Conservation (phyloP, 2,888 invertebrate genomes). For the Phorcus lineatus region DNA sequence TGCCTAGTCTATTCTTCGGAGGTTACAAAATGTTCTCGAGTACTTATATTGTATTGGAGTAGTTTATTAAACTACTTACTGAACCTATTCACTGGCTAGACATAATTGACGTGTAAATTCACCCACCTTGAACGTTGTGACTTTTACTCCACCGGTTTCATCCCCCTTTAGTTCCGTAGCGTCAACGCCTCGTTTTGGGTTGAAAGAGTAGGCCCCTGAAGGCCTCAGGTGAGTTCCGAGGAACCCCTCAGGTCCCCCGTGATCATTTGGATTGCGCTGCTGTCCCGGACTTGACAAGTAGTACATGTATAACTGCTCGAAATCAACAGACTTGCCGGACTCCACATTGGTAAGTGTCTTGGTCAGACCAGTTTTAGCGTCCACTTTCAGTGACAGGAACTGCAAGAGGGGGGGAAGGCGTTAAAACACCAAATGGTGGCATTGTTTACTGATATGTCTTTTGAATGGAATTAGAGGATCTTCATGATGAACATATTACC, state of each 20-base stretch:
- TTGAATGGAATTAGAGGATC: no score
- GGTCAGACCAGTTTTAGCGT: conserved; percentile 79
- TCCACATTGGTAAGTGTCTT: conserved; percentile 74
- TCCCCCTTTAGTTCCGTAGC: background rate
- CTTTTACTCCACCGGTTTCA: background rate
- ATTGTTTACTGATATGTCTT: no score
- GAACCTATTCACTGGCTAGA: no score
- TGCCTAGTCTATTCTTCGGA: no score
- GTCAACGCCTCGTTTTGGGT: conserved; percentile 66
- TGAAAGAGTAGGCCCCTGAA: conserved; percentile 91
- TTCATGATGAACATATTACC: no score
- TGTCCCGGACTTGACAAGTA: conserved; percentile 81
- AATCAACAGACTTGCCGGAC: conserved; percentile 47
- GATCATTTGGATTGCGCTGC: conserved; percentile 76
- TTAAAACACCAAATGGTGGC: no score
- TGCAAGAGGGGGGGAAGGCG: conserved; percentile 50
- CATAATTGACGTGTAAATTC: background rate
- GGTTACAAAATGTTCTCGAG: no score
- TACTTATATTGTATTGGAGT: no score
- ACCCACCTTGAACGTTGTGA: conserved; percentile 9
- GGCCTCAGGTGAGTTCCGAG: conserved; percentile 74
- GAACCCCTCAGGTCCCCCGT: conserved; percentile 76
- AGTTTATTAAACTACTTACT: no score
- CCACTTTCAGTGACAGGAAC: conserved; percentile 77
- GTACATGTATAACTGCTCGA: conserved; percentile 81